A percentile compares a stretch with the other conserved stretches of the same genome.
Evolutionary conservation across 92 coral and sea anemone genomes (phyloP).

Genomic region (Heliopora coerulea): DNA sequence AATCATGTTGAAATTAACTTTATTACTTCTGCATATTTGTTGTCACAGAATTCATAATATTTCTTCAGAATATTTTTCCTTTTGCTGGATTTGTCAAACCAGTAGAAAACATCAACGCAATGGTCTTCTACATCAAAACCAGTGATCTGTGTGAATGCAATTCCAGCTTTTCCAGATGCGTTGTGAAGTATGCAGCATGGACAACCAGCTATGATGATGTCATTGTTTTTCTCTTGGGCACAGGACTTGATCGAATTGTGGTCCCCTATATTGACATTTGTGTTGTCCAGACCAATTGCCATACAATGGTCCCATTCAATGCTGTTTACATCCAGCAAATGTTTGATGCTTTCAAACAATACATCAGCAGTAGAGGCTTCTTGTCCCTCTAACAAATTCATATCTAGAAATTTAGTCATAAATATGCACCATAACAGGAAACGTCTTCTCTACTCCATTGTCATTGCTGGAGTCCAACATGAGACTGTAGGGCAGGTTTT

Average conservation of each 20-base stretch:
- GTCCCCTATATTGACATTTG: slow-evolving; percentile 62
- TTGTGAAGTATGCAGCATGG: slow-evolving; percentile 62
- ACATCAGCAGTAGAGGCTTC: slow-evolving; percentile 51
- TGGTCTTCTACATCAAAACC: slow-evolving; percentile 58
- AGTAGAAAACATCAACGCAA: slow-evolving; percentile 54
- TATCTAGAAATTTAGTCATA: slow-evolving; percentile 45
- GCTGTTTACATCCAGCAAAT: slow-evolving; percentile 33
- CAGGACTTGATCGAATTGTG: slow-evolving; percentile 57
- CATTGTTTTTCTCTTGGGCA: slow-evolving; percentile 45
- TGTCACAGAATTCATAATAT: slow-evolving; percentile 53
- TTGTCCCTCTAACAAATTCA: slow-evolving; percentile 44
- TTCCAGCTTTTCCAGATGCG: slow-evolving; percentile 58
- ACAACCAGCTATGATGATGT: slow-evolving; percentile 55
- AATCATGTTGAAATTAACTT: slow-evolving; percentile 40
- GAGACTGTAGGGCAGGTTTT: slow-evolving; percentile 45
- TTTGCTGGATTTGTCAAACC: slow-evolving; percentile 61
- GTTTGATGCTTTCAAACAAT: slow-evolving; percentile 52
- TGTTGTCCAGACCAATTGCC: slow-evolving; percentile 62
- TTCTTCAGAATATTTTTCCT: slow-evolving; percentile 52
- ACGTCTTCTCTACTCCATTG: slow-evolving; percentile 45
- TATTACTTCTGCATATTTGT: slow-evolving; percentile 34
- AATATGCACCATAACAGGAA: slow-evolving; percentile 44
- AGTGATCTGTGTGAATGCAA: slow-evolving; percentile 51
- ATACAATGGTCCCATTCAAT: slow-evolving; percentile 50
- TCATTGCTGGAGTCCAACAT: slow-evolving; percentile 51